Base-by-base conservation (phyloP, 2,113 vertebrate species). In the Sakesphorus luctuosus region DNA sequence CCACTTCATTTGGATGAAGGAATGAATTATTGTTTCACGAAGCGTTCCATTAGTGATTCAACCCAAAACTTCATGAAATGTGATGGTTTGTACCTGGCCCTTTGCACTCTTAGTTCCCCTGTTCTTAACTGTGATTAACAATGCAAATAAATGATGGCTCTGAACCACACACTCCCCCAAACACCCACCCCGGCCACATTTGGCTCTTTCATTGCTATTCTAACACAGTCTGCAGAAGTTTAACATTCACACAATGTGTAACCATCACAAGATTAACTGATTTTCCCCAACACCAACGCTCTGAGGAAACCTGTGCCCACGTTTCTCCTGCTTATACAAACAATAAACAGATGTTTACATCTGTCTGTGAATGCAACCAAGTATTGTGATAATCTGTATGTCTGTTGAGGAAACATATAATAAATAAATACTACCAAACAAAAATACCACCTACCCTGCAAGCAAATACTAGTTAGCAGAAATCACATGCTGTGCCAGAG, bases 111-210 rank as follows among this genome's bases (percentile, higher is more conserved):
- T 29, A 49, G 43, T 6, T 85, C 3, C 5, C 9, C 13, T 25
- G 3, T 49, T 78, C 46, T 81, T 33, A 84, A 47, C 36, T 59
- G 15, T 31, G 47, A 81, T 35, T 46, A 95, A 75, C 33, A 74
- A 55, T 7, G 12, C 14, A 59, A 89, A 84, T 47, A 75, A 55
- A 71, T 6, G 10, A 62, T 7, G 21, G 38, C 36, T 87, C 50
- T 35, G 16, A 87, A 76, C 4, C 17, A 56, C 20, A 56, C 10
- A 8, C 20, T 3, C 10, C 8, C 8, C 7, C 23, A 46, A 8
- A 2, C 12, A n/a, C 33, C 28, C 28, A 36, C 9, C 15, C 11
- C 0, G 0, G 1, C 7, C 16, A 56, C 29, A 44, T 36, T n/a
- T 52, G 65, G 69, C 8, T 53, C 25, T 58, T 73, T 23, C 52